Evolutionary conservation across 2,888 invertebrate species (phyloP), one percentile per base, ranked within the genome.

Genomic region (Cetonia aurata): DNA sequence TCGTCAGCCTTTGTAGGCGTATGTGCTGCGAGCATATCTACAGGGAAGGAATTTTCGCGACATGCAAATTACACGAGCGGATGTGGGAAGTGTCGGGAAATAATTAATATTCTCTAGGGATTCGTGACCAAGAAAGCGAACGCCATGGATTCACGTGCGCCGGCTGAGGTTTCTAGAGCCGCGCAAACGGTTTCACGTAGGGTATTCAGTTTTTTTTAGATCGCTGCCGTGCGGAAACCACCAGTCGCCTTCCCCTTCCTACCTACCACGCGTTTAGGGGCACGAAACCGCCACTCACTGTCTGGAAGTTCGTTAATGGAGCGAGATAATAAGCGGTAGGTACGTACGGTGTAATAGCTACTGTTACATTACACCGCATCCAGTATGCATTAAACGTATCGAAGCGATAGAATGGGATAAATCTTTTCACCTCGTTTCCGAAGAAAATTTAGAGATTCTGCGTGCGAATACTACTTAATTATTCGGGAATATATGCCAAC

Each of bases 71-170:
- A 12, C 44, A 42, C n/a, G 10, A 15, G 53, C 31, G 55, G 53
- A 42, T 42, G 53, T 53, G 66, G 66, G 33, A 66, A 66, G 13
- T 46, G 67, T 67, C 15, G 55, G 67, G 44, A 55, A 67, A 55
- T 67, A 67, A 67, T 67, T 67, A 67, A 67, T 67, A 55, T 67
- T 67, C 67, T 17, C 12, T 1, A 15, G 55, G 17, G 17, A 44
- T 67, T 55, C 67, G 67, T 67, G 67, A 67, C 55, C 56, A 55
- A 67, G 46, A 59, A 59, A 59, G 25, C 42, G 25, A 44, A 41
- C 44, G n/a, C 25, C 42, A 50, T 1, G 15, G 41, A 17, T 59
- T 10, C 56, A 56, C 41, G 33, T 57, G 17, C 19, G 44, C 44
- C n/a, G 10, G 25, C 25, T 31, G 13, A 60, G 31, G 44, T 31